Evolutionary conservation across 2,888 invertebrate species (phyloP), one percentile per base, ranked within the genome.

Genomic region (Drosophila mettleri): DNA sequence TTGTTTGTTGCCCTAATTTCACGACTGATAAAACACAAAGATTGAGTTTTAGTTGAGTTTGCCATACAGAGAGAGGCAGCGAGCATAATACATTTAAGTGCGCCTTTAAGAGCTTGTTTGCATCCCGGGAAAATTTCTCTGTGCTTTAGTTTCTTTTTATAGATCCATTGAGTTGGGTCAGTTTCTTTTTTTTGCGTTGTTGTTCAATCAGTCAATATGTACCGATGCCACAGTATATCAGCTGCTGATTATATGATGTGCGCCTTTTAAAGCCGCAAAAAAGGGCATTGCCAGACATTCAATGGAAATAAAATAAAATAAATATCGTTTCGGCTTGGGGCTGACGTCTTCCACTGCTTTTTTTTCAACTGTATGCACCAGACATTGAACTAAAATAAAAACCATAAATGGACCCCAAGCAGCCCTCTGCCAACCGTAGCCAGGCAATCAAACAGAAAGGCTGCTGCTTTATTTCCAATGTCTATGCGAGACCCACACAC

Each of bases 391-490:
- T 80, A 80, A 81, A 85, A 81, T 81, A 85, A 84, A 85, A 83
- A 71, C 49, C 79, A 80, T 80, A 85, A 82, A 77, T 69, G 78
- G 65, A 43, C 43, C 43, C 54, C 54, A 54, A 43, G 29, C 54
- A 38, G 14, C 64, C 64, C 49, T n/a, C 31, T 33, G 29, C 36
- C 10, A 16, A n/a, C 20, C 54, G 33, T 52, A 52, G 45, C 43
- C 52, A 66, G 78, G 84, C 86, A 84, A 81, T 79, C 83, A 83
- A 85, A 81, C 83, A 78, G 81, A 86, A 84, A 81, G 86, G 86
- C 77, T 71, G 76, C 67, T 70, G 71, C 62, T 74, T 74, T 74
- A 74, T 74, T 74, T 70, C 71, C 66, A 70, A 74, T 74, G 74
- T 63, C 60, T 73, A 43, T 68, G 63, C 53, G 52, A 48, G 29